Evolutionary conservation across 1,140 invertebrate species (phyloP), one percentile per base, ranked within the genome.

Genomic region (Eurytemora carolleeae): DNA sequence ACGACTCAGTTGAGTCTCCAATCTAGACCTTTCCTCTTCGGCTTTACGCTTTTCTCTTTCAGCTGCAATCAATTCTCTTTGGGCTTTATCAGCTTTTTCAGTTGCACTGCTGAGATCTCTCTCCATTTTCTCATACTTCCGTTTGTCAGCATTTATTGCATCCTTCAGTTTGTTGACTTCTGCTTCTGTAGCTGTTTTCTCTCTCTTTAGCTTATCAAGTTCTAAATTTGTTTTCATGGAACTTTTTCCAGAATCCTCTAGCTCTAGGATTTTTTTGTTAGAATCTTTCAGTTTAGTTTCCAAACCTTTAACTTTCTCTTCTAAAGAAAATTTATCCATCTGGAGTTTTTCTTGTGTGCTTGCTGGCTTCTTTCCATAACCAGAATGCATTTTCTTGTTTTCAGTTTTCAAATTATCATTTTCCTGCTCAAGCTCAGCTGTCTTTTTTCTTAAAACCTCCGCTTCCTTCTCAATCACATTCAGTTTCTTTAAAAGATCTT

Each of bases 361-460:
- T 3, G 64, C 44, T 18, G 67, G 64, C 0, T 65, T 53, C n/a
- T 64, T 60, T 54, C 55, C 3, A 67, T 23, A 18, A 63, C 63
- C 1, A 58, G 53, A 23, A 7, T 56, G 55, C 7, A 56, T 56
- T n/a, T 31, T 21, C n/a, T 62, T 23, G 53, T 20, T 63, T 19
- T 61, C 18, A 20, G 60, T 55, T 2, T 59, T 64, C 16, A 65
- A 24, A 12, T 53, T 3, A 22, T 65, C 58, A 26, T 63, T 76
- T 69, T 79, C 78, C 68, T 73, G 75, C 73, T 83, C 72, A 68
- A 78, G 71, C 79, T 76, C 71, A 67, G 79, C 74, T 1, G 82
- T 68, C 58, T 82, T 78, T 67, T 77, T 78, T 55, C 70, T 67
- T 17, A 73, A 25, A 17, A 61, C 61, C 17, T 66, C 64, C 17